Conservation (phyloP, 2,888 invertebrate genomes). For the Labia minor region DNA sequence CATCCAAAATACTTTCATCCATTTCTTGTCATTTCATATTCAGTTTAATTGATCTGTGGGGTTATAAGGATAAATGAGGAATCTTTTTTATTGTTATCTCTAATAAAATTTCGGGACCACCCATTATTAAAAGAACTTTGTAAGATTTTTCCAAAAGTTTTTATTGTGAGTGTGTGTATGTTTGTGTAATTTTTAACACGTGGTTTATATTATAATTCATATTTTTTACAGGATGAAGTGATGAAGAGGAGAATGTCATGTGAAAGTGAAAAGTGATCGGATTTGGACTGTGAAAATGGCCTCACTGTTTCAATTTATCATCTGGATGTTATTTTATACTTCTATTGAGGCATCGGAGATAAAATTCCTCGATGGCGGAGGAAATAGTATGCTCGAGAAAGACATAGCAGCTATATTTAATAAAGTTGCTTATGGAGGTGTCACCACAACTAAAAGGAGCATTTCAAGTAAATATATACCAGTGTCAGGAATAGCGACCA, state of each 20-base stretch:
- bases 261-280: neutral
- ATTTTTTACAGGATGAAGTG: slow-evolving; percentile 1
- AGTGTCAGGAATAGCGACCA: slow-evolving; percentile 46
- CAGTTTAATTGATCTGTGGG: neutral
- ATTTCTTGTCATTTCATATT: neutral
- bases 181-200: neutral
- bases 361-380: slow-evolving; percentile 44
- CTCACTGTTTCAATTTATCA: neutral
- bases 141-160: neutral
- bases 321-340: neutral
- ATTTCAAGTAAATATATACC: slow-evolving; percentile 49
- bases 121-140: neutral
- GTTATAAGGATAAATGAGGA: neutral
- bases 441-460: slow-evolving; percentile 55
- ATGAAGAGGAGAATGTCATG: neutral
- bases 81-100: neutral
- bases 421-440: slow-evolving; percentile 53
- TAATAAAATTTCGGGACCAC: neutral
- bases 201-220: neutral
- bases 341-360: slow-evolving; percentile 14
- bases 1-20: neutral
- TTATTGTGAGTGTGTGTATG: neutral
- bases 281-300: slow-evolving; percentile 1
- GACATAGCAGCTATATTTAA: slow-evolving; percentile 56
- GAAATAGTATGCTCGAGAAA: slow-evolving; percentile 42